These are phyloP conservation scores for Ibidorhyncha struthersii DNA, from an alignment of 2,113 vertebrate genomes.

Conservation along the genomic window DNA sequence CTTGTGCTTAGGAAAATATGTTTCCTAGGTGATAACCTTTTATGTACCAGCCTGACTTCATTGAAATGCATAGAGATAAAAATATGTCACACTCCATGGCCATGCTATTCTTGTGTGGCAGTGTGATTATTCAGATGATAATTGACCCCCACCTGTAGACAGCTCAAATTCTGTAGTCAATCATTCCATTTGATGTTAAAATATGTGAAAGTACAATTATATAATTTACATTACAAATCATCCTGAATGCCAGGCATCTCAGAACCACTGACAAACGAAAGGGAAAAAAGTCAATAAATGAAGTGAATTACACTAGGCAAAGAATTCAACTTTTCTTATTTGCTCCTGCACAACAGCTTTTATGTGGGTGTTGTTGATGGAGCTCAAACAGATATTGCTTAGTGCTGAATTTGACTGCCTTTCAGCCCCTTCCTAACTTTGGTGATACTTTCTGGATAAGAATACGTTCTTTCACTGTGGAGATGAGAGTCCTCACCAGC, in stretches of 20 bases:
- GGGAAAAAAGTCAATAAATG: constrained; percentile 83
- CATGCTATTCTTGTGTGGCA: constrained; percentile 87
- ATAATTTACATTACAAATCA: constrained; percentile 99
- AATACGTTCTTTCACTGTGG: background rate
- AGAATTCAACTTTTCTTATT: constrained; percentile 81
- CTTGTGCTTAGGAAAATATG: constrained; percentile 99
- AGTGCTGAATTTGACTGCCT: background rate
- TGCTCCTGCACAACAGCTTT: constrained; percentile 68
- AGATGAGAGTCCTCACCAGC: background rate
- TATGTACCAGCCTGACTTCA: constrained; percentile 99
- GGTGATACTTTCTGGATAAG: background rate
- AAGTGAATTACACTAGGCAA: constrained; percentile 88
- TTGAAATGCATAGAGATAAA: constrained; percentile 99
- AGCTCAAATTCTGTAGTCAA: constrained; percentile 94
- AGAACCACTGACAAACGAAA: constrained; percentile 81
- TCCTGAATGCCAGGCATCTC: constrained; percentile 94
- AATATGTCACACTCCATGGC: constrained; percentile 97
- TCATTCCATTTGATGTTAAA: constrained; percentile 97
- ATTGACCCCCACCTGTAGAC: constrained; percentile 99
- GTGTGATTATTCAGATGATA: constrained; percentile 99
- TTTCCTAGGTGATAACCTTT: constrained; percentile 99
- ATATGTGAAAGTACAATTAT: constrained; percentile 92
- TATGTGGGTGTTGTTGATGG: constrained; percentile 61
- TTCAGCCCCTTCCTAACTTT: constrained; percentile 36
- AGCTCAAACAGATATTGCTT: constrained; percentile 38